Evolutionary conservation across 2,888 invertebrate genomes (phyloP).

Genomic region (Harmothoe impar): DNA sequence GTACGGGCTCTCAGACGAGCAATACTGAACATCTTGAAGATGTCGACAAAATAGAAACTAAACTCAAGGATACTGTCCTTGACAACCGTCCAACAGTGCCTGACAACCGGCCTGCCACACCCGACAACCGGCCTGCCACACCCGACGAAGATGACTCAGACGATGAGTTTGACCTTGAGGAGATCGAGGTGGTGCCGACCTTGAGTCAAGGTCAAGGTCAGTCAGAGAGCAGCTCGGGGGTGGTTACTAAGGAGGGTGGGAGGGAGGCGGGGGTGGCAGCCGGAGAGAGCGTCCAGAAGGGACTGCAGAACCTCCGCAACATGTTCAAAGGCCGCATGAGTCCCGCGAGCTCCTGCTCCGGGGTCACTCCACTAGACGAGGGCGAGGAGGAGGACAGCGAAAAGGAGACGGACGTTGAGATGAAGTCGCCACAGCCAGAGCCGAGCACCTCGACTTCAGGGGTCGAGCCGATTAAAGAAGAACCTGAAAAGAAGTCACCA

Average conservation of each 20-base stretch:
- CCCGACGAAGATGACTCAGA: not conserved
- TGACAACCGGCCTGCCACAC: not conserved
- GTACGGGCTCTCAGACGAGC: not conserved
- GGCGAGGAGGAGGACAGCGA: not conserved
- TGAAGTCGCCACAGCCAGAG: not conserved
- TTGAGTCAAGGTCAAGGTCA: not conserved
- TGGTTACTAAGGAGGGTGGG: not conserved
- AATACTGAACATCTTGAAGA: not conserved
- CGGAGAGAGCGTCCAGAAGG: not conserved
- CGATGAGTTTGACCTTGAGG: slow-evolving; percentile 24
- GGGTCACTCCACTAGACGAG: not conserved
- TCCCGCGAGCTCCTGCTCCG: not conserved
- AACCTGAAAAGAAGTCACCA: not conserved
- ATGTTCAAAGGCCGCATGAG: not conserved
- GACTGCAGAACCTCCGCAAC: slow-evolving; percentile 1
- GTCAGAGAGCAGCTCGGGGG: not conserved
- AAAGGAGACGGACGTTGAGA: not conserved
- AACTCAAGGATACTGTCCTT: not conserved
- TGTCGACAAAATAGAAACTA: not conserved
- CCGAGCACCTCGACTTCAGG: not conserved
- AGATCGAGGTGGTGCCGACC: not conserved
- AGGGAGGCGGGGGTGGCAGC: not conserved
- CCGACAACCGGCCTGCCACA: not conserved
- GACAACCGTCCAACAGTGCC: not conserved
- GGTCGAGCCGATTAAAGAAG: no score